Percentiles rank a stretch among this genome's conserved stretches.
phyloP scores from a whole-genome alignment of 1,140 invertebrate genomes.

The Apis mellifera region DNA sequence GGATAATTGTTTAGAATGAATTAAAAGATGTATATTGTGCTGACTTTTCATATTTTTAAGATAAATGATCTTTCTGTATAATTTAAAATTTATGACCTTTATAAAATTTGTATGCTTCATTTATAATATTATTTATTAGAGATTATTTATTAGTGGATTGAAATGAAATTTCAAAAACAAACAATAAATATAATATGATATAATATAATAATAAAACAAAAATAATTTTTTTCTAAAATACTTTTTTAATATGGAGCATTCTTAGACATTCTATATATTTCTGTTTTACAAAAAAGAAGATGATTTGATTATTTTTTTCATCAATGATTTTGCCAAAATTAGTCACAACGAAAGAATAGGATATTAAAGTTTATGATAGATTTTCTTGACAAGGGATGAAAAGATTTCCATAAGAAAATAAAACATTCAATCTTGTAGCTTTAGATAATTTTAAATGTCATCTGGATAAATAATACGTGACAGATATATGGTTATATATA shows the following conservation, averaged over 20 bases:
- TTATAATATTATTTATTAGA: too few relatives aligned
- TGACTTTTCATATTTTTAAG: too few relatives aligned
- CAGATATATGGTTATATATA: background rate
- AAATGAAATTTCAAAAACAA: too few relatives aligned
- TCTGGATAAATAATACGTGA: background rate
- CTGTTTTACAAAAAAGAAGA: background rate
- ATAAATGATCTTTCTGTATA: too few relatives aligned
- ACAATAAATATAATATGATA: background rate
- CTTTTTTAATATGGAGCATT: too few relatives aligned
- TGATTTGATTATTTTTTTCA: conserved; percentile 4
- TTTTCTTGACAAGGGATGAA: conserved; percentile 32
- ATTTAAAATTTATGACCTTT: too few relatives aligned
- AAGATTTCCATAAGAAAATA: background rate
- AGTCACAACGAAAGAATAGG: conserved; percentile 26
- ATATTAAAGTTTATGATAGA: conserved; percentile 37
- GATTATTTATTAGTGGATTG: too few relatives aligned
- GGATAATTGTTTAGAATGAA: background rate
- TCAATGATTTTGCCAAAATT: conserved; percentile 23
- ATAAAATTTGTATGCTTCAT: too few relatives aligned
- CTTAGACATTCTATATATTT: background rate
- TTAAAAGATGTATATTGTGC: background rate
- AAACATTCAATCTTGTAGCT: background rate
- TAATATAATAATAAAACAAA: background rate
- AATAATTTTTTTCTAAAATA: background rate
- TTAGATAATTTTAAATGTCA: conserved; percentile 8